Evolutionary conservation across 1,140 invertebrate species (phyloP).

Genomic region (Eupeodes corollae): DNA sequence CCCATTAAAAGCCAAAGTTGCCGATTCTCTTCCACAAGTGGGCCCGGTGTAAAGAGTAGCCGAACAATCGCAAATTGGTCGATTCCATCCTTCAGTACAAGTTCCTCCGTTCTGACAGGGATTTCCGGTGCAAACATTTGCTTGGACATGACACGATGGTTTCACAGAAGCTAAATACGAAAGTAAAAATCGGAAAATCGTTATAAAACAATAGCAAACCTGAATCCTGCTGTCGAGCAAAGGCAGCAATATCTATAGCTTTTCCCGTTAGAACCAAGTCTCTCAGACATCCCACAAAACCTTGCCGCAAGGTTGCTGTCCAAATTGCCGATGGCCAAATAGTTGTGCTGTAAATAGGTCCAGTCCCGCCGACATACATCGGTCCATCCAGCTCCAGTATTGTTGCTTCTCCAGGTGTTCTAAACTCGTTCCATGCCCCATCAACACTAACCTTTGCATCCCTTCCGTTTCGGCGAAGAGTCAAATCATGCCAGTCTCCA

Average conservation of each 20-base stretch:
- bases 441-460: constrained; percentile 85
- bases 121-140: constrained; percentile 58
- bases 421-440: constrained; percentile 77
- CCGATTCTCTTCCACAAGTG: constrained; percentile 83
- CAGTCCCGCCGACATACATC: constrained; percentile 80
- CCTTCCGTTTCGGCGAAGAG: constrained; percentile 62
- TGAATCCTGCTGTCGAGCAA: constrained; percentile 79
- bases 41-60: constrained; percentile 80
- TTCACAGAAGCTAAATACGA: constrained; percentile 63
- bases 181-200: neutral
- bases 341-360: constrained; percentile 58
- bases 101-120: constrained; percentile 85
- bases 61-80: constrained; percentile 91
- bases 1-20: constrained; percentile 79
- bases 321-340: constrained; percentile 77
- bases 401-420: constrained; percentile 68
- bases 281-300: constrained; percentile 90
- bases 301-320: constrained; percentile 77
- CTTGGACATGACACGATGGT: constrained; percentile 69
- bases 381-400: constrained; percentile 81
- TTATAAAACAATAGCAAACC: constrained; percentile 42
- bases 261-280: constrained; percentile 89
- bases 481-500: constrained; percentile 82
- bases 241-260: constrained; percentile 78
- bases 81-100: constrained; percentile 92